phyloP scores from a whole-genome alignment of 2,113 vertebrate genomes.

The Toxotes jaculatrix region DNA sequence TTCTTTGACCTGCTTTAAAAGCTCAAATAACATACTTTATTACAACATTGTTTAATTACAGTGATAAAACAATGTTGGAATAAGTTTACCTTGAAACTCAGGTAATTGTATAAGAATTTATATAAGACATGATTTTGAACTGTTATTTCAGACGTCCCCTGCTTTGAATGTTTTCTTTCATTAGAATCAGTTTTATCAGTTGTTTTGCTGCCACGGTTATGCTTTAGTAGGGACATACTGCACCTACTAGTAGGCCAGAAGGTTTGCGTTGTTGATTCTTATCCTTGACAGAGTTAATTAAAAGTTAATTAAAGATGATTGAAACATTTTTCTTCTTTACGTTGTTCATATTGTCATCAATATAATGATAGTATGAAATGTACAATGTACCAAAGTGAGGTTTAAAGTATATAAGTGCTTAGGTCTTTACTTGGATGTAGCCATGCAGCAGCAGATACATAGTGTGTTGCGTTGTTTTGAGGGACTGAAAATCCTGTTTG shows the following conservation, averaged over 20 bases:
- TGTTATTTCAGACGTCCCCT: too few relatives aligned
- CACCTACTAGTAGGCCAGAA: background rate
- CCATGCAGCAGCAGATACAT: slow-evolving; percentile 32
- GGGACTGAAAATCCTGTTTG: slow-evolving; percentile 56
- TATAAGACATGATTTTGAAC: too few relatives aligned
- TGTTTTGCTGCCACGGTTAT: background rate
- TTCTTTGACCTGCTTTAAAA: too few relatives aligned
- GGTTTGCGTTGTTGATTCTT: background rate
- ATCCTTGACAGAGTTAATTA: background rate
- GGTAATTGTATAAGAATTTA: too few relatives aligned
- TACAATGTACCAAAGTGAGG: background rate
- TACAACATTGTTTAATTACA: too few relatives aligned
- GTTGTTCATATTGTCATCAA: background rate
- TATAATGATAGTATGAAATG: background rate
- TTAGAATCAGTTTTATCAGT: background rate
- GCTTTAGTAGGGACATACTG: background rate
- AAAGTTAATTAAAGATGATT: background rate
- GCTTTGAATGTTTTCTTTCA: too few relatives aligned
- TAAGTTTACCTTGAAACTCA: too few relatives aligned
- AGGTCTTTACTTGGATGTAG: background rate
- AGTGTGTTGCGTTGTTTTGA: slow-evolving; percentile 61
- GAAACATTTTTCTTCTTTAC: background rate
- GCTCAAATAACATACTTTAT: too few relatives aligned
- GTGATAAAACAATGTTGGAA: too few relatives aligned
- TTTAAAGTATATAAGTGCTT: background rate